phyloP scores from a whole-genome alignment of 2,888 invertebrate genomes.

The Watsonalla binaria region DNA sequence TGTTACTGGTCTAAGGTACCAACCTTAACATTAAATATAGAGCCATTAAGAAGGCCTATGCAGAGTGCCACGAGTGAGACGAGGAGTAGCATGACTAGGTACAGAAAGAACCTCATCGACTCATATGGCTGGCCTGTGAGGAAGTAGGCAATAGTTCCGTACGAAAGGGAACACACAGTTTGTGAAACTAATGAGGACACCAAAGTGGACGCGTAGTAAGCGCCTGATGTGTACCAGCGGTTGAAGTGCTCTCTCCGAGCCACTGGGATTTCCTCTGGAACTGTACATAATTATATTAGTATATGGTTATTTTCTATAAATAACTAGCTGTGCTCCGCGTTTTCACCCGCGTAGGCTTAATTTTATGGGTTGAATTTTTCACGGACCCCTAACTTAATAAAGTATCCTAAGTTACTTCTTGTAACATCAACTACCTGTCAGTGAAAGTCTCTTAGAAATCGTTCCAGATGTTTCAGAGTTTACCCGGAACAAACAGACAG shows the following conservation, averaged over 20 bases:
- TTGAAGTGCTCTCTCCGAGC: conserved; percentile 91
- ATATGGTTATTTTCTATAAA: too few relatives aligned
- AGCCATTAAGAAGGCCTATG: conserved; percentile 91
- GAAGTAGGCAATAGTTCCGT: conserved; percentile 88
- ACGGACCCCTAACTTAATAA: too few relatives aligned
- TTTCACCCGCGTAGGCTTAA: too few relatives aligned
- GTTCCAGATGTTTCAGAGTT: too few relatives aligned
- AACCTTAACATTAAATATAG: conserved; percentile 88
- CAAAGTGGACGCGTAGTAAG: conserved; percentile 89
- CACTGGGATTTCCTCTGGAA: conserved; percentile 90
- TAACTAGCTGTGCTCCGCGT: too few relatives aligned
- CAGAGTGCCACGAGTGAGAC: conserved; percentile 92
- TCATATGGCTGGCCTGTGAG: conserved; percentile 94
- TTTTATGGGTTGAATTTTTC: too few relatives aligned
- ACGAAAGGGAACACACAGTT: conserved; percentile 85
- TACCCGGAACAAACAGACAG: too few relatives aligned
- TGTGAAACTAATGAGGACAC: conserved; percentile 91
- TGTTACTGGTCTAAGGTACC: conserved; percentile 6
- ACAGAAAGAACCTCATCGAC: conserved; percentile 82
- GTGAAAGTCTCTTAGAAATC: too few relatives aligned
- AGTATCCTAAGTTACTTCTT: too few relatives aligned
- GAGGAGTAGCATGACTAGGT: conserved; percentile 84
- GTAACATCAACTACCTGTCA: too few relatives aligned
- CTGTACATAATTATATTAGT: conserved; percentile 58
- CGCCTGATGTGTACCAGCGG: conserved; percentile 92